Base-by-base conservation (phyloP, 2,113 vertebrate genomes). In the Ondatra zibethicus region DNA sequence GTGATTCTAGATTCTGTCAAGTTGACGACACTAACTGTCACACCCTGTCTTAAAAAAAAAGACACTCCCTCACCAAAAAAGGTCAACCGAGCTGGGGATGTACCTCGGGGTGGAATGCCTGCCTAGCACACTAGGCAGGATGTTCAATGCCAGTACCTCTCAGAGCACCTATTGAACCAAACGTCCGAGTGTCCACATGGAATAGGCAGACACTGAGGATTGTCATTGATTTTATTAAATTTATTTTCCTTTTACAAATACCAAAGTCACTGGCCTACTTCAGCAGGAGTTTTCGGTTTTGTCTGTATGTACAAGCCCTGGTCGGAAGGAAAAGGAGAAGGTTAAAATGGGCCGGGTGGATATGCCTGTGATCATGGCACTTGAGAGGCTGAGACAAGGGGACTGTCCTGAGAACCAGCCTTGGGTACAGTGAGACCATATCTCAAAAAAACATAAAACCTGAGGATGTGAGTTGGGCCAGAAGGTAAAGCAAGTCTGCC, bases 261-360 rank as follows among this genome's bases (percentile, higher is more conserved):
- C 39, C 58, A 10, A 93, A 87, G 19, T 25, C 66, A 70, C 45
- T 0, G 0, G 73, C 77, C 75, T 97, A 98, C 1, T n/a, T 77
- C 39, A 97, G 94, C 82, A 98, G 77, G 13, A 97, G 63, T 89
- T 96, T 96, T 52, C 95, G 91, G 63, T 97, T 98, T 55, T 84
- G 45, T 58, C 97, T 92, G 47, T 98, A 97, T 0, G 47, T 96
- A 17, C 70, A 39, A 75, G 96, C 96, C 97, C 97, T 97, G 95
- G 82, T 36, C 17, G 47, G 68, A 94, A 85, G 82, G 55, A 89
- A 89, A 88, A 93, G 68, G n/a, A 65, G 7, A 25, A 65, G 39
- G n/a, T 84, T 84, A 84, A 29, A 82, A 42, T 10, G 27, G 39
- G 61, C 42, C n/a, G 42, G 6, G 81, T 84, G 12, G 55, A 31